Evolutionary conservation across 1,140 invertebrate genomes (phyloP).

Genomic region (Atta texana): DNA sequence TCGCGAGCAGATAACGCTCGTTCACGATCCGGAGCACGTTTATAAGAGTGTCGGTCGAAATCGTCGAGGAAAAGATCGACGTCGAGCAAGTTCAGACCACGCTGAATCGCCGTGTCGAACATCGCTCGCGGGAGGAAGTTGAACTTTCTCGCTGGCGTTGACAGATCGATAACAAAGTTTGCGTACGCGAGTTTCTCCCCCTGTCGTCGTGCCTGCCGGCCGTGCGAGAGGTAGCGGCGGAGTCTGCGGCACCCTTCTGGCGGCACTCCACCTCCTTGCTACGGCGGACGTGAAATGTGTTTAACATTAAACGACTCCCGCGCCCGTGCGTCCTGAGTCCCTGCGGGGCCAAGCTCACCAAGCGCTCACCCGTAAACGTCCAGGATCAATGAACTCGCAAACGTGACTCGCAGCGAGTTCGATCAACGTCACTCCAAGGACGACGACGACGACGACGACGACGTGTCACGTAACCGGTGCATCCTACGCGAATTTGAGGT

Average conservation of each 20-base stretch:
- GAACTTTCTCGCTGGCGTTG: constrained; percentile 79
- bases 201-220: constrained; percentile 61
- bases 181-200: constrained; percentile 68
- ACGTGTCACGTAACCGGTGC: not conserved
- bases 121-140: constrained; percentile 72
- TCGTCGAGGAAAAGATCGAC: not conserved
- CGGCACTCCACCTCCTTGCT: constrained; percentile 14
- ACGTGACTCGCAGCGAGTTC: constrained; percentile 34
- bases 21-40: constrained; percentile 26
- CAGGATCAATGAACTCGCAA: constrained; percentile 52
- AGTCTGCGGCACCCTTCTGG: constrained; percentile 46
- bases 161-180: constrained; percentile 82
- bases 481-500: not conserved
- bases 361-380: constrained; percentile 35
- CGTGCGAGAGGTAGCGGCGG: constrained; percentile 24
- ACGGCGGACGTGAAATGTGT: constrained; percentile 54
- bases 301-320: constrained; percentile 16
- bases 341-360: not conserved
- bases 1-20: not conserved
- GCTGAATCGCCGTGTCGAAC: constrained; percentile 60
- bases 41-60: not conserved
- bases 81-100: constrained; percentile 10
- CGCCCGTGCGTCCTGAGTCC: constrained; percentile 30
- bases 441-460: constrained; percentile 5
- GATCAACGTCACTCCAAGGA: constrained; percentile 10